A percentile compares a stretch with the other conserved stretches of the same genome.
These are phyloP conservation scores for Ophioderma brevispina DNA, from an alignment of 35 echinoderm and acorn worm species.

Conservation along the genomic window DNA sequence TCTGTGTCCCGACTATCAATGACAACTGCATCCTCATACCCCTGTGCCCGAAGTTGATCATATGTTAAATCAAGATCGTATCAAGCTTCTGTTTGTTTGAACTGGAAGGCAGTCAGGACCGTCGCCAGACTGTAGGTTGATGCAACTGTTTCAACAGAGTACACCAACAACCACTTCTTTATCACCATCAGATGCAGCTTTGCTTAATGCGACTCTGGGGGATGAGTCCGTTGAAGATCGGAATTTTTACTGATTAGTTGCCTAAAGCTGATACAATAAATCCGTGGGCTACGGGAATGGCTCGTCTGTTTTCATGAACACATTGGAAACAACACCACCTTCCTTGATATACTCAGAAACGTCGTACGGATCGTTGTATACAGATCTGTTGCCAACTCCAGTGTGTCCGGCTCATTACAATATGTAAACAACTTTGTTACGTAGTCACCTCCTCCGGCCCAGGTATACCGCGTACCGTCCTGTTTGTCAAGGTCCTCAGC, in stretches of 20 bases:
- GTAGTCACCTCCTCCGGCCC: slow-evolving; percentile 61
- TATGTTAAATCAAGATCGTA: background rate
- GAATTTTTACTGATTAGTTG: no score
- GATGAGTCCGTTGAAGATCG: no score
- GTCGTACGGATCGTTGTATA: no score
- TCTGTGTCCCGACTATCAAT: background rate
- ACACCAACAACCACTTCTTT: background rate
- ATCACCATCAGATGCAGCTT: no score
- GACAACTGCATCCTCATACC: background rate
- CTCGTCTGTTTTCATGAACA: no score
- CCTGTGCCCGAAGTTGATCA: background rate
- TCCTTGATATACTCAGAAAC: no score
- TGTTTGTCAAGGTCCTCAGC: slow-evolving; percentile 23
- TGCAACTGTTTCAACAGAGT: background rate
- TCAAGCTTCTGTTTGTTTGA: slow-evolving; percentile 36
- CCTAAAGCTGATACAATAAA: no score
- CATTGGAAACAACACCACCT: no score
- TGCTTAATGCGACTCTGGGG: no score
- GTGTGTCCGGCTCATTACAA: slow-evolving; percentile 13
- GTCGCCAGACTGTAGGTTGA: background rate
- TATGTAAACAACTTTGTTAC: background rate
- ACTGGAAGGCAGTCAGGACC: background rate
- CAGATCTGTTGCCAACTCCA: background rate
- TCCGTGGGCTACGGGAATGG: no score
- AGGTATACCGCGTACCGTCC: slow-evolving; percentile 29